Percentiles rank a stretch among this genome's conserved stretches.
Evolutionary conservation across 2,888 invertebrate genomes (phyloP).

Genomic region (Lasioglossum malachurum): DNA sequence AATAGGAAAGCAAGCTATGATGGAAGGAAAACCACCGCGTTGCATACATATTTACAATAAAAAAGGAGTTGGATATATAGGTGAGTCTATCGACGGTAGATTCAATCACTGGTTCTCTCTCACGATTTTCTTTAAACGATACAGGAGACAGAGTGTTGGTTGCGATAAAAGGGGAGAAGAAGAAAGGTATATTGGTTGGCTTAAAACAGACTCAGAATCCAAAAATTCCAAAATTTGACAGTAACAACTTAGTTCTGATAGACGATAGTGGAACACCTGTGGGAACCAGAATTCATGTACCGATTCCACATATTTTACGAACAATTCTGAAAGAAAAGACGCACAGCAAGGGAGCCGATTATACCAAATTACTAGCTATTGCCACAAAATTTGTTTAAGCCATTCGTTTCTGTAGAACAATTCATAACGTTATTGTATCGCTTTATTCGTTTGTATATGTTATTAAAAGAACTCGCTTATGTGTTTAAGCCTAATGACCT

Average conservation of each 20-base stretch:
- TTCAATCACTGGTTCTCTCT: constrained; percentile 9
- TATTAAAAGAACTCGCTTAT: not conserved
- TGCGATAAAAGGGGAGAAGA: constrained; percentile 98
- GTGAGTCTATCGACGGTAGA: constrained; percentile 79
- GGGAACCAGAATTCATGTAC: constrained; percentile 97
- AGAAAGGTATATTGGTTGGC: constrained; percentile 96
- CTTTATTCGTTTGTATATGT: not conserved
- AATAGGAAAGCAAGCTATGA: constrained; percentile 97
- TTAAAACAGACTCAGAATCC: constrained; percentile 92
- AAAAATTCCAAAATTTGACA: constrained; percentile 96
- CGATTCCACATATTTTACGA: constrained; percentile 95
- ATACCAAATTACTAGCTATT: constrained; percentile 96
- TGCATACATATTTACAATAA: constrained; percentile 98
- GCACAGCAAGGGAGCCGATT: constrained; percentile 93
- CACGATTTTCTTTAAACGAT: not conserved
- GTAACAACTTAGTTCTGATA: constrained; percentile 97
- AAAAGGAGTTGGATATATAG: constrained; percentile 88
- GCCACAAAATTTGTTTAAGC: constrained; percentile 93
- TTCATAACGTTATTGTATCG: not conserved
- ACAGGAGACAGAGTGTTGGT: constrained; percentile 95
- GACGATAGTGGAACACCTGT: constrained; percentile 97
- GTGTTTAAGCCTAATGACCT: not conserved
- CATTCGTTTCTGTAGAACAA: not conserved
- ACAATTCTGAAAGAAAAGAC: constrained; percentile 94
- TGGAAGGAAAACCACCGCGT: constrained; percentile 96